Conservation (phyloP, 2,113 vertebrate genomes). For the Ramphastos sulfuratus region DNA sequence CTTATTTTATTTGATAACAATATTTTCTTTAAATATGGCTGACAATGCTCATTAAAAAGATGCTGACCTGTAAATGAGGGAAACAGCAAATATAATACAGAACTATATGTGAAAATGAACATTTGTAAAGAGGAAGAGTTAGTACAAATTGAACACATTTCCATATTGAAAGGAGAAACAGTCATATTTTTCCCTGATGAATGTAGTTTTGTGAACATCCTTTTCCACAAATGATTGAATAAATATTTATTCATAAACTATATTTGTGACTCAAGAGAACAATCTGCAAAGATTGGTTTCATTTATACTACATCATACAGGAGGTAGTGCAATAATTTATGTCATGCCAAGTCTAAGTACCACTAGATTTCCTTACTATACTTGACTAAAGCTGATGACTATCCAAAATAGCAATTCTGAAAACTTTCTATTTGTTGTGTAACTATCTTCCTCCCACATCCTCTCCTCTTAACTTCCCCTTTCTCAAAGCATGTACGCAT, state of each 20-base stretch:
- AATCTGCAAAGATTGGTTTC: constrained; percentile 16
- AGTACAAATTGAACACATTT: constrained; percentile 40
- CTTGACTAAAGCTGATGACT: constrained; percentile 1
- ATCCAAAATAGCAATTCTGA: not conserved
- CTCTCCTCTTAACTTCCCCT: not conserved
- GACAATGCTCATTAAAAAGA: constrained; percentile 33
- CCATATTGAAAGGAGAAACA: not conserved
- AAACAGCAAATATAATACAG: constrained; percentile 13
- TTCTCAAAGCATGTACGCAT: not conserved
- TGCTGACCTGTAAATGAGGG: constrained; percentile 26
- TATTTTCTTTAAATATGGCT: constrained; percentile 5
- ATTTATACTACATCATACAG: not conserved
- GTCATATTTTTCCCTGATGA: not conserved
- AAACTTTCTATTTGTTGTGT: not conserved
- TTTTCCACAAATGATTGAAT: constrained; percentile 41
- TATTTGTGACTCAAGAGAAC: constrained; percentile 39
- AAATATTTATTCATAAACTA: constrained; percentile 59
- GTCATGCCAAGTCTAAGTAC: not conserved
- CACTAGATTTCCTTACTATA: constrained; percentile 25
- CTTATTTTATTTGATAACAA: constrained; percentile 19
- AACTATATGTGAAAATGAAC: not conserved
- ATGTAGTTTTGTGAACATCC: not conserved
- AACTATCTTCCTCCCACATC: not conserved
- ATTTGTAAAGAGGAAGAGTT: constrained; percentile 18
- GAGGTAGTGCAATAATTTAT: not conserved